Evolutionary conservation across 1,140 invertebrate species (phyloP), one percentile per base, ranked within the genome.

Genomic region (Leucophenga varia): DNA sequence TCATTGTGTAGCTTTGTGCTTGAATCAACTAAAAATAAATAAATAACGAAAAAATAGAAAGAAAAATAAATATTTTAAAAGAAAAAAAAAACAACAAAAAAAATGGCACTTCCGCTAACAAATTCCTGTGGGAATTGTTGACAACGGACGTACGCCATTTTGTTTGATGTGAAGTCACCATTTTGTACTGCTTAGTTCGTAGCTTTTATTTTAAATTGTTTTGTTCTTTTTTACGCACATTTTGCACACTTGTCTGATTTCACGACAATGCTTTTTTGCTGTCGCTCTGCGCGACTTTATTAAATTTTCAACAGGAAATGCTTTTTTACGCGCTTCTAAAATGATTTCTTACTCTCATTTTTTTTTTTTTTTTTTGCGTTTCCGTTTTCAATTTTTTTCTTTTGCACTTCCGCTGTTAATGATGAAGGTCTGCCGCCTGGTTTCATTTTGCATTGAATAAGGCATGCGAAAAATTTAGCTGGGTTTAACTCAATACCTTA

Each of bases 271-370:
- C n/a, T n/a, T n/a, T n/a, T n/a, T 25, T 25, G 22, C 22, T 25
- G 22, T 25, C 5, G 10, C 22, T 25, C 22, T 5, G 5, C 5
- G 35, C 35, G 7, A 67, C 59, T 68, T 63, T 67, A 67, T 67
- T 67, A 67, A 67, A 61, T 65, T 65, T 65, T 59, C 51, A 67
- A 45, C 22, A 52, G 63, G 63, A 61, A 67, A 67, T 59, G 54
- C 56, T 43, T 14, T 9, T n/a, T 34, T 34, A n/a, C 22, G 22
- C 22, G 22, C 10, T 25, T 25, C 5, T 10, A 25, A 25, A 25
- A 25, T 10, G 22, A 8, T 34, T 6, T 34, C 13, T 6, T 34
- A n/a, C 13, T 34, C 13, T 13, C 13, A n/a, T 34, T n/a, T 34
- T 25, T 25, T 25, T 17, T 37, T 17, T 19, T 37, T 34, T 48